Base-by-base conservation (phyloP, 2,797 vertebrate genomes). In the Sebastolobus alascanus region DNA sequence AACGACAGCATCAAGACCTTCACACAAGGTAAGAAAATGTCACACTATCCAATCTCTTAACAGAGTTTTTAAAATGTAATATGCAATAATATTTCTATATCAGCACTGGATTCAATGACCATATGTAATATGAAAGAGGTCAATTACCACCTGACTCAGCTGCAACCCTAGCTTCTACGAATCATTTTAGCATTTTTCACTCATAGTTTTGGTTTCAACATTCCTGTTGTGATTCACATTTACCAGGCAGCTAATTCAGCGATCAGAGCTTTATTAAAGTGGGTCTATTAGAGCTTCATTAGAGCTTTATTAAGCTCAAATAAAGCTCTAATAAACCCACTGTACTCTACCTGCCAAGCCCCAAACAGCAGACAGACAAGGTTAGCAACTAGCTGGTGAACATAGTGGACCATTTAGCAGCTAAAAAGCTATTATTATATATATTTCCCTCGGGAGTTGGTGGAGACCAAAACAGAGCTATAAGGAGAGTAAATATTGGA, bases 1-100 rank as follows among this genome's bases (percentile, higher is more conserved):
- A 96, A 97, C 38, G 92, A 96, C 86, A 97, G 94, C 83, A 87
- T 96, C 60, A 94, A 71, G 65, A 94, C 91, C 54, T 98, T 98
- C 92, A 94, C 95, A 50, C 97, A 97, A 96, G 96, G 97, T 97
- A 92, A 94, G 95, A 72, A 63, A 22, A 73, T 6, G 3, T 63
- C 16, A 55, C 37, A 64, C 2, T 6, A 74, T 67, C 54, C 16
- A 12, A 81, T 82, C 3, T 55, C 9, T 72, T 27, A 35, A 72
- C 22, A 52, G 1, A 18, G 0, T 25, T 66, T 78, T 31, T 3
- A 22, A 66, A n/a, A 18, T 40, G 2, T 22, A 22, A 18, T 6
- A 1, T 59, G 8, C n/a, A 63, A 1, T 11, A 25, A 59, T 60
- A 8, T 46, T 56, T 71, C 63, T 31, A 20, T 20, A 35, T 29